Conservation (phyloP, 2,113 vertebrate species). For the Xiphophorus couchianus region DNA sequence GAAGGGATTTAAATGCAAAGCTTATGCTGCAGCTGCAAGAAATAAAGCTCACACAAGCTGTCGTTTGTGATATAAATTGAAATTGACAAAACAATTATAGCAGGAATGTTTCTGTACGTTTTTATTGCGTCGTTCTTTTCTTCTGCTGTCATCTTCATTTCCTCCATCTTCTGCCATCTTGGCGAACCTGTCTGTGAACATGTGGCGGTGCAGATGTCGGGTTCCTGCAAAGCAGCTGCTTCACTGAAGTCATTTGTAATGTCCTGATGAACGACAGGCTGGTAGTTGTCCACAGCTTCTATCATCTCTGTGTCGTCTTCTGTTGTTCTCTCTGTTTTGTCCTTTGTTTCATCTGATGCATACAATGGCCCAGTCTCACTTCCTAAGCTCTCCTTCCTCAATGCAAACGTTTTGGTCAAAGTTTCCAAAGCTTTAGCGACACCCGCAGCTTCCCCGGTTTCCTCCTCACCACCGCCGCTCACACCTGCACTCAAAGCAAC, state of each 20-base stretch:
- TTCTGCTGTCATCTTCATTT: slow-evolving; percentile 1
- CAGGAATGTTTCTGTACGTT: slow-evolving; percentile 31
- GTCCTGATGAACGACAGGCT: slow-evolving; percentile 13
- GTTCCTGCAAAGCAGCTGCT: neutral
- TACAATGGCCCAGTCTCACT: slow-evolving; percentile 1
- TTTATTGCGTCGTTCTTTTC: slow-evolving; percentile 9
- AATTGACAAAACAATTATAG: neutral
- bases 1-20: too few relatives aligned
- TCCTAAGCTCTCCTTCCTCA: slow-evolving; percentile 46
- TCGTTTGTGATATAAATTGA: too few relatives aligned
- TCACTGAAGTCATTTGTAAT: neutral
- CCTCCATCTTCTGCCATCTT: slow-evolving; percentile 9
- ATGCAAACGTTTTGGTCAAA: slow-evolving; percentile 54
- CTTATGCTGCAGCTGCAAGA: too few relatives aligned
- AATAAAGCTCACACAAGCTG: too few relatives aligned
- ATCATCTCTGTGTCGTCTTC: neutral
- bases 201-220: slow-evolving; percentile 31
- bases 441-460: slow-evolving; percentile 41
- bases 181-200: slow-evolving; percentile 20
- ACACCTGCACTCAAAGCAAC: slow-evolving; percentile 17
- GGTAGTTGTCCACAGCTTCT: neutral
- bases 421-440: slow-evolving; percentile 66
- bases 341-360: slow-evolving; percentile 4
- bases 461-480: neutral
- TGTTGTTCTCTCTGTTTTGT: slow-evolving; percentile 5